Evolutionary conservation across 2,797 vertebrate species (phyloP), one percentile per base, ranked within the genome.

Genomic region (Heliangelus exortis): DNA sequence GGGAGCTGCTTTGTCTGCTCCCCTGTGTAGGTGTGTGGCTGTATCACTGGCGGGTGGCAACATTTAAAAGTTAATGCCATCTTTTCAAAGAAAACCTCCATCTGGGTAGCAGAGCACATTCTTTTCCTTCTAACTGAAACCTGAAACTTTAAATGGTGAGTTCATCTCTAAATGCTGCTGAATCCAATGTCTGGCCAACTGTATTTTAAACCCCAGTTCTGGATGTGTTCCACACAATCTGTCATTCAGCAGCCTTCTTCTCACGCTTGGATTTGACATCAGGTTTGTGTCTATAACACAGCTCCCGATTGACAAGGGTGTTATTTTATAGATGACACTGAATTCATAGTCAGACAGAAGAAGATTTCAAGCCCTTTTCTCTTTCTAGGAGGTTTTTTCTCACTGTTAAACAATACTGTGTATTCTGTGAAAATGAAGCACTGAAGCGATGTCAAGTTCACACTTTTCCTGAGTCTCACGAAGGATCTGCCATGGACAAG

Each of bases 151-250:
- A 68, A 88, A 45, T 18, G 80, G 54, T 59, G 84, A 94, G 65
- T 69, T 80, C 90, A 69, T 77, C 69, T 41, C 90, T 31, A 34
- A 72, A 76, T 5, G 45, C 77, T 76, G 41, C 12, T 23, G 45
- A 26, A 88, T 26, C 43, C 34, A 3, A 9, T 65, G 69, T 84
- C 84, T 84, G 90, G 81, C 87, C 87, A 89, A 80, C 68, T 47
- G 67, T 63, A 12, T n/a, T 73, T 91, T 61, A 83, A 84, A 93
- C 61, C 65, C 28, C 13, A 4, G 31, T 59, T 68, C 65, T 92
- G 77, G 84, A 84, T 43, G 47, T 6, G 33, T 86, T 89, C 94
- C 90, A 48, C 36, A 9, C 87, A 91, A 89, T 48, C 87, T 94
- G 90, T 73, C 87, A 48, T 11, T 72, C 51, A 50, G 28, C 50